phyloP scores from a whole-genome alignment of 2,113 vertebrate genomes.

The Hyperoodon ampullatus region DNA sequence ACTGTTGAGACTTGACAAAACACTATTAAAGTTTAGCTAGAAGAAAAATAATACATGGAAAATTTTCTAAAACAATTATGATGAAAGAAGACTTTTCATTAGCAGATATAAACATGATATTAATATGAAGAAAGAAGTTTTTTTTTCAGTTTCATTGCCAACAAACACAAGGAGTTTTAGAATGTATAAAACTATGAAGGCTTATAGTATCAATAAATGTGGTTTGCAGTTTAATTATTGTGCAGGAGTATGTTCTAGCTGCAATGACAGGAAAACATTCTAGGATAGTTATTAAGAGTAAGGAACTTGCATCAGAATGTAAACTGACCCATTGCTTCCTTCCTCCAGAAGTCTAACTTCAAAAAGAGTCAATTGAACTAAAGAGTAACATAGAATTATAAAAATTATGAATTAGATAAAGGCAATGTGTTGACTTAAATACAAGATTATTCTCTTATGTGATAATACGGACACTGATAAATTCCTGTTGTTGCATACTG shows the following conservation, averaged over 20 bases:
- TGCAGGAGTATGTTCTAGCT: background rate
- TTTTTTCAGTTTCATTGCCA: background rate
- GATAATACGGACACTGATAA: background rate
- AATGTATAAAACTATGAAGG: background rate
- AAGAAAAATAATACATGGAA: background rate
- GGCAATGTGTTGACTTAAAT: background rate
- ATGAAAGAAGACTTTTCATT: background rate
- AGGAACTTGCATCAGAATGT: background rate
- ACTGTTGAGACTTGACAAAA: background rate
- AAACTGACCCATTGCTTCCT: background rate
- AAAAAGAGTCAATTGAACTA: background rate
- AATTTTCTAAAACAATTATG: constrained; percentile 17
- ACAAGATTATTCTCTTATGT: background rate
- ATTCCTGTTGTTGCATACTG: background rate
- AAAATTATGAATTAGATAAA: background rate
- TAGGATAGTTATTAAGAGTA: background rate
- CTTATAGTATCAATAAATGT: background rate
- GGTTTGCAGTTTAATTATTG: background rate
- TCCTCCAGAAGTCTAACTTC: background rate
- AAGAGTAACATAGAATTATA: background rate
- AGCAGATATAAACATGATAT: background rate
- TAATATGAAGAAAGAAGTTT: background rate
- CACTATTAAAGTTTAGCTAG: background rate
- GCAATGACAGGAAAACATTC: background rate
- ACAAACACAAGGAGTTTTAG: background rate